Evolutionary conservation across 2,113 vertebrate species (phyloP).

Genomic region (Cottus gobio): DNA sequence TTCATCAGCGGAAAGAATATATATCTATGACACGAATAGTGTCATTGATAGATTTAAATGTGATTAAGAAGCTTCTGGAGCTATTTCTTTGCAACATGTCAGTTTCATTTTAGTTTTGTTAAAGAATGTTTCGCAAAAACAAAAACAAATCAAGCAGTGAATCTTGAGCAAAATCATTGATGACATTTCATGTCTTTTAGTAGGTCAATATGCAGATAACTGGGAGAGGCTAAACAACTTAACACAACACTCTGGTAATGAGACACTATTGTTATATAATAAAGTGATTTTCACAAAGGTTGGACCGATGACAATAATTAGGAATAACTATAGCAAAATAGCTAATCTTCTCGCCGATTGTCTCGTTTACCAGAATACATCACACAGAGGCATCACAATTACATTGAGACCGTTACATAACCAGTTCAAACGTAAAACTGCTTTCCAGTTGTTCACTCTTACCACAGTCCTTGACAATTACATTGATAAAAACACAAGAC

Average conservation of each 20-base stretch:
- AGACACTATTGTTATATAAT: neutral
- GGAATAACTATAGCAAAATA: neutral
- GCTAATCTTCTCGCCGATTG: neutral
- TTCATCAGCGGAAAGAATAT: neutral
- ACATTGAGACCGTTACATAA: neutral
- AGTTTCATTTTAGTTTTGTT: neutral
- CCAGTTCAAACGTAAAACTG: neutral
- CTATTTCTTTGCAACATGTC: neutral
- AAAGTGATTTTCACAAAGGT: neutral
- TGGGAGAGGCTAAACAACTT: neutral
- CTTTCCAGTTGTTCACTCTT: neutral
- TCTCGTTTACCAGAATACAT: neutral
- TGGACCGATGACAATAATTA: neutral
- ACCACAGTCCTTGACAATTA: neutral
- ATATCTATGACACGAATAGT: neutral
- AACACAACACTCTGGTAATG: neutral
- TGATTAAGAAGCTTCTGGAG: too few relatives aligned
- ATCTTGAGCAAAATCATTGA: neutral
- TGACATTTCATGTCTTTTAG: neutral
- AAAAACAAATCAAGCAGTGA: neutral
- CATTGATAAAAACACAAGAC: neutral
- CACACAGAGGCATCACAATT: neutral
- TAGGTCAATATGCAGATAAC: neutral
- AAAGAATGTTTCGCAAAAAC: constrained; percentile 9
- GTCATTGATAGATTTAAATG: neutral